phyloP scores from a whole-genome alignment of 2,888 invertebrate genomes.

The Caenorhabditis wallacei region DNA sequence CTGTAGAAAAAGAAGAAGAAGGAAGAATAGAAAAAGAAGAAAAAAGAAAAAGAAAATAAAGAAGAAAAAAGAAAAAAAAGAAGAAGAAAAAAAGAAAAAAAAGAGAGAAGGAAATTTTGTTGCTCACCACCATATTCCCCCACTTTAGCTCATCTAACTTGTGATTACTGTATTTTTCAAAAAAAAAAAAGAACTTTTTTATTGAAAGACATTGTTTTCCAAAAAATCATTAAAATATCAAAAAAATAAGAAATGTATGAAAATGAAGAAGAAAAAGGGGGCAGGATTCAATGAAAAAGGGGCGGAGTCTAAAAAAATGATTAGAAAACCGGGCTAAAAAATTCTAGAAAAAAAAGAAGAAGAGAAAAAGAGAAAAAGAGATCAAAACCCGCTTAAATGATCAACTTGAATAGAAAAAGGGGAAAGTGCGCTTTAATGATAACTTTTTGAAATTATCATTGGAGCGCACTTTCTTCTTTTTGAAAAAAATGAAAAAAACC shows the following conservation, averaged over 20 bases:
- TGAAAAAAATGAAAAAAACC: conserved; percentile 7
- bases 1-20: not conserved
- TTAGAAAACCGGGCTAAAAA: conserved; percentile 3
- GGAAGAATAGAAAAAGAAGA: not conserved
- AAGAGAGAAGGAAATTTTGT: not conserved
- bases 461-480: too few species aligned
- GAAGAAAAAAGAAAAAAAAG: not conserved
- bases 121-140: not conserved
- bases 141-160: conserved; percentile 2
- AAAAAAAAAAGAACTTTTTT: too few species aligned
- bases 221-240: not conserved
- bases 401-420: not conserved
- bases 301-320: not conserved
- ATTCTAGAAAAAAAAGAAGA: not conserved
- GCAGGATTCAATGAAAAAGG: not conserved
- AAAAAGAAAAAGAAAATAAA: not conserved
- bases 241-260: conserved; percentile 29
- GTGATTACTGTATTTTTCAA: too few species aligned
- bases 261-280: conserved; percentile 19
- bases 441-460: not conserved
- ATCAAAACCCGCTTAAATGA: conserved; percentile 7
- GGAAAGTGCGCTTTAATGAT: not conserved
- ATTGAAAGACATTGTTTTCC: conserved; percentile 14
- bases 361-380: not conserved
- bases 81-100: conserved; percentile 3